Evolutionary conservation across 2,113 vertebrate species (phyloP).

Genomic region (Pterophyllum scalare): DNA sequence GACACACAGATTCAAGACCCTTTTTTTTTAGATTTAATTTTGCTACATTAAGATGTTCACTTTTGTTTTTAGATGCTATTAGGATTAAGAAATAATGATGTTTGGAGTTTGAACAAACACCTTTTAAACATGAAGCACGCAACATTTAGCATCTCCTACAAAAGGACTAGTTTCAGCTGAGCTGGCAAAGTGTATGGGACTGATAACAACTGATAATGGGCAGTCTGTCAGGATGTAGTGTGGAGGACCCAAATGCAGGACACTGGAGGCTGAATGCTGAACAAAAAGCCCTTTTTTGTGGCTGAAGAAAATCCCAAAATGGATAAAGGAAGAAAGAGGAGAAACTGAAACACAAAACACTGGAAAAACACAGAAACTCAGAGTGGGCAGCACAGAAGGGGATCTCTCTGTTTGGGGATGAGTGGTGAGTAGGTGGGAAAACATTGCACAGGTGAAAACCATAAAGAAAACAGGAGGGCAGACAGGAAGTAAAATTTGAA

Average conservation of each 20-base stretch:
- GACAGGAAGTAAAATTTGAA: background rate
- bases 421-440: background rate
- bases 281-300: constrained; percentile 5
- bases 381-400: background rate
- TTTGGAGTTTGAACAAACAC: background rate
- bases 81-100: background rate
- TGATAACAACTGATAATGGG: constrained; percentile 6
- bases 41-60: background rate
- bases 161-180: background rate
- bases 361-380: background rate
- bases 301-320: constrained; percentile 5
- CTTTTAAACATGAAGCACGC: background rate
- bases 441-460: background rate
- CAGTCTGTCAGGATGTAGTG: background rate
- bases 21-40: background rate
- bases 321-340: background rate
- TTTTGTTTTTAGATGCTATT: background rate
- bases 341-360: background rate
- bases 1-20: background rate
- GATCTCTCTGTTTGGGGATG: background rate
- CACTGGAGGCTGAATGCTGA: background rate
- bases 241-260: background rate
- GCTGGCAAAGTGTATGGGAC: constrained; percentile 5
- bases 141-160: constrained; percentile 4
- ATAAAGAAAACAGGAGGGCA: background rate